Conservation (phyloP, 2,113 vertebrate genomes). For the Plectropomus leopardus region DNA sequence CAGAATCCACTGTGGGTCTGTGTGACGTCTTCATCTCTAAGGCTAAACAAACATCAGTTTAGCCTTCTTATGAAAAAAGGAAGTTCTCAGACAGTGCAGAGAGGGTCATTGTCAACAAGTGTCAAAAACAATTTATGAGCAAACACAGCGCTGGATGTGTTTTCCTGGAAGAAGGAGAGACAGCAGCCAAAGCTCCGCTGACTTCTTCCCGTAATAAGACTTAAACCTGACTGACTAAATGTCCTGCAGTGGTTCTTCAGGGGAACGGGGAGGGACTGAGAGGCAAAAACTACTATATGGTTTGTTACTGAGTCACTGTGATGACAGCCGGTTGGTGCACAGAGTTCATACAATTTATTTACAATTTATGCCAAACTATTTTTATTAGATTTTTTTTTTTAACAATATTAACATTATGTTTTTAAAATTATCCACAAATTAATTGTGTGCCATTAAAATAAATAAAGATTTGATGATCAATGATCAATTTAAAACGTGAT, state of each 20-base stretch:
- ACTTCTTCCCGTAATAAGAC: conserved; percentile 11
- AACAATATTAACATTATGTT: too few relatives aligned
- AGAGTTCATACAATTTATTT: neutral
- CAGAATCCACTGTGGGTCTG: neutral
- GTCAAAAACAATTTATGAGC: neutral
- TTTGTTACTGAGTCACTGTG: neutral
- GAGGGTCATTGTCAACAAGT: neutral
- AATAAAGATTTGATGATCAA: too few relatives aligned
- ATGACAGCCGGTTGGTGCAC: too few relatives aligned
- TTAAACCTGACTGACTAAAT: neutral
- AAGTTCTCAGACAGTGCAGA: neutral
- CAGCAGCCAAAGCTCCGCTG: neutral
- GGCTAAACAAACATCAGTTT: neutral
- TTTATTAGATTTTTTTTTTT: too few relatives aligned
- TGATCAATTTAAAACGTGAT: too few relatives aligned
- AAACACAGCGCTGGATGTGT: neutral
- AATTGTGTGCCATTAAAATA: too few relatives aligned
- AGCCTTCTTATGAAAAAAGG: neutral
- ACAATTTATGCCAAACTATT: too few relatives aligned
- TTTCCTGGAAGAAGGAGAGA: conserved; percentile 24
- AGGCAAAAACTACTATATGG: neutral
- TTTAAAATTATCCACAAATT: too few relatives aligned
- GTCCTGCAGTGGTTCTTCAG: neutral
- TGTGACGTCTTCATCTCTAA: neutral
- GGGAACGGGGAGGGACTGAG: neutral